phyloP scores from a whole-genome alignment of 2,113 vertebrate genomes.

The rabbit (Oryctolagus cuniculus) region DNA sequence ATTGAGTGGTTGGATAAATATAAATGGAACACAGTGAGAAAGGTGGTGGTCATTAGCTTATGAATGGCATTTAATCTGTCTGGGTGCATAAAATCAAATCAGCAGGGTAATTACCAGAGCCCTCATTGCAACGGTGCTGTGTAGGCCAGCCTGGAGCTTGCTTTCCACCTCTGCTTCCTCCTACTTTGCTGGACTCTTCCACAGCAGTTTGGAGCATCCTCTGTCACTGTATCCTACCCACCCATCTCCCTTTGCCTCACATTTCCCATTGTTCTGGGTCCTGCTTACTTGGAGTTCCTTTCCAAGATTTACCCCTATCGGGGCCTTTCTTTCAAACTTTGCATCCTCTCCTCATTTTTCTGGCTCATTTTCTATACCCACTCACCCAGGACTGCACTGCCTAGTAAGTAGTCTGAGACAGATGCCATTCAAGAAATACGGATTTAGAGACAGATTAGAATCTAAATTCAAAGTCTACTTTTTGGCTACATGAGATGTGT shows the following conservation, averaged over 20 bases:
- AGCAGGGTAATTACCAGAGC: neutral
- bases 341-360: neutral
- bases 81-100: neutral
- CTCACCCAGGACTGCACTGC: too few relatives aligned
- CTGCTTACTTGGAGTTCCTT: neutral
- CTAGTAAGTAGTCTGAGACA: too few relatives aligned
- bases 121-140: neutral
- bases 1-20: too few relatives aligned
- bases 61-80: too few relatives aligned
- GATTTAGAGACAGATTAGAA: neutral
- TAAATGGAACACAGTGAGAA: rapidly evolving
- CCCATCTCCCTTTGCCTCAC: neutral
- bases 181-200: neutral
- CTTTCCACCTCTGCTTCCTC: neutral
- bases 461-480: neutral
- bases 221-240: too few relatives aligned
- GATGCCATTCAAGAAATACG: neutral
- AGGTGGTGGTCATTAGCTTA: neutral
- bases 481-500: neutral
- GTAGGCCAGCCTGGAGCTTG: too few relatives aligned
- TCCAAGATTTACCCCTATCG: neutral
- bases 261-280: neutral
- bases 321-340: neutral
- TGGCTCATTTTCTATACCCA: neutral
- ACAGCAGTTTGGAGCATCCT: too few relatives aligned